A percentile compares a stretch with the other conserved stretches of the same genome.
These are phyloP conservation scores for Incurvaria masculella DNA, from an alignment of 2,888 invertebrate genomes.

Conservation along the genomic window DNA sequence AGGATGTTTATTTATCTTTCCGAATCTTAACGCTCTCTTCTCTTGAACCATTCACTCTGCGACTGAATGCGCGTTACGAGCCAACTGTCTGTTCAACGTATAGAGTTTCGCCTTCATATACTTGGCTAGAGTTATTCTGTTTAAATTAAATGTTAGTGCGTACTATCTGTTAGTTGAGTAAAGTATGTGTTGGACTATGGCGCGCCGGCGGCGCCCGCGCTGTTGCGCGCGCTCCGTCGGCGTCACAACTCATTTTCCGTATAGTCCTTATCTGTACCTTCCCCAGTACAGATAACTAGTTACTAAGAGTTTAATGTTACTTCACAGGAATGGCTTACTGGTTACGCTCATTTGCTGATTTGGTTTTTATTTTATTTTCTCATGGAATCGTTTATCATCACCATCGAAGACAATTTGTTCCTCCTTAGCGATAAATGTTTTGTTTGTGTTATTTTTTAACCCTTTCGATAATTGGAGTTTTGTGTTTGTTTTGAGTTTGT, in stretches of 20 bases:
- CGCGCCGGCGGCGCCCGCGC: slow-evolving; percentile 21
- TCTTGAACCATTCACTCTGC: slow-evolving; percentile 34
- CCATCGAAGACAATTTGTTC: neutral
- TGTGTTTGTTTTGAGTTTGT: neutral
- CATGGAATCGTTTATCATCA: neutral
- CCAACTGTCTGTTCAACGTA: slow-evolving; percentile 42
- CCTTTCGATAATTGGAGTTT: neutral
- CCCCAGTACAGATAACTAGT: neutral
- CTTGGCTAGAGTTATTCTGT: slow-evolving; percentile 50
- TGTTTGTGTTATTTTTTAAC: slow-evolving; percentile 3
- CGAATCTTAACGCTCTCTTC: slow-evolving; percentile 50
- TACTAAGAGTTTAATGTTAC: no score
- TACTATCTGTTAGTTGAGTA: slow-evolving; percentile 49
- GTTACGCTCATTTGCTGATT: slow-evolving; percentile 49
- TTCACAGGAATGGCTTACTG: slow-evolving; percentile 53
- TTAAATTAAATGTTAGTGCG: slow-evolving; percentile 41
- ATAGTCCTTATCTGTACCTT: neutral
- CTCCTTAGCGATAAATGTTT: neutral
- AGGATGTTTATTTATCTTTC: slow-evolving; percentile 56
- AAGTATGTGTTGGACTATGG: slow-evolving; percentile 32
- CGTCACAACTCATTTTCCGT: neutral
- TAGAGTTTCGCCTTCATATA: slow-evolving; percentile 51
- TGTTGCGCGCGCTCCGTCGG: neutral
- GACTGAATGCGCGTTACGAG: slow-evolving; percentile 52
- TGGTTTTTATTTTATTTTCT: slow-evolving; percentile 23